Base-by-base conservation (phyloP, 2,888 invertebrate genomes). In the Hylaea fasciaria region DNA sequence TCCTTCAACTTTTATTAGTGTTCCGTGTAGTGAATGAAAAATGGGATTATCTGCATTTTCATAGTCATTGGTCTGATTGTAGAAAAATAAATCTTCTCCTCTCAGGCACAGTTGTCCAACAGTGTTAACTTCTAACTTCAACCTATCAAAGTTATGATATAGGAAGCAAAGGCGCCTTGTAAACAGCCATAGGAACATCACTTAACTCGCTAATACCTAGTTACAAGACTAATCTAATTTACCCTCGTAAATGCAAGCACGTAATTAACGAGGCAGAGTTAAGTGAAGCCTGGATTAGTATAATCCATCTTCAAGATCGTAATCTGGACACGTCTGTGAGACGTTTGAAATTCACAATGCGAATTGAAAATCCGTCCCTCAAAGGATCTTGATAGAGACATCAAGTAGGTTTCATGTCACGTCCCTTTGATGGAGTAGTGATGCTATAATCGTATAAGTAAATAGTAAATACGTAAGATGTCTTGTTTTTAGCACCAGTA, bases 311-410 rank as follows among this genome's bases (percentile, higher is more conserved):
- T 37, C 57, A 39, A 63, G 57, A 66, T 63, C 52, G 66, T 71
- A 77, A 76, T 72, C 75, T 68, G 56, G 60, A 58, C 74, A 76
- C 77, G 78, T 77, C 65, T 66, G 64, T 11, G 65, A 69, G 70
- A 68, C 71, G 69, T 71, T 77, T 69, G 57, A 70, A 72, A 77
- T 73, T 75, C 76, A 68, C 69, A 75, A 69, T 75, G 74, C 70
- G 77, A 78, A 79, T 79, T 77, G 76, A 74, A 78, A 79, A 76
- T 74, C 67, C 68, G 65, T 69, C 69, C 65, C 69, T 77, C 72
- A 72, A 75, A 77, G 77, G 78, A 71, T 61, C 70, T 71, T 66
- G 68, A 68, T 74, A 77, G 71, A 71, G 73, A 59, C 69, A 61
- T 68, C 66, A 66, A 74, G 70, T 65, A 52, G 73, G 74, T 77